Base-by-base conservation (phyloP, 1,140 invertebrate species). In the Calosoma granatense region DNA sequence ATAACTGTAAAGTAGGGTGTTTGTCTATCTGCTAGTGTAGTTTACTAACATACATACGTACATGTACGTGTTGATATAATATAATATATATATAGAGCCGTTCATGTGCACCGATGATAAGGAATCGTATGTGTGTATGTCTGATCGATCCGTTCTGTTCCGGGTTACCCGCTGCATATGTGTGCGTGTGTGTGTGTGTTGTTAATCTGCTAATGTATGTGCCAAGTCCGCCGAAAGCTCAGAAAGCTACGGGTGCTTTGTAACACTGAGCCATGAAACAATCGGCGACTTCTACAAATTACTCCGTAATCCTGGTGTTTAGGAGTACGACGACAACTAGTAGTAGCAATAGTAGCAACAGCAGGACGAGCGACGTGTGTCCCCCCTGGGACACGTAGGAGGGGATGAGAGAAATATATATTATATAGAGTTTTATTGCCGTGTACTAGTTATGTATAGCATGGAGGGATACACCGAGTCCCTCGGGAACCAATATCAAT, bases 161-260 rank as follows among this genome's bases (percentile, higher is more conserved):
- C 41, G 41, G 6, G 9, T 17, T 3, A 6, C 6, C 9, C 4
- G 41, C 17, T 47, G 9, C 41, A 30, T 30, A 4, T 4, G 26
- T 30, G 6, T 4, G 14, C 26, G 14, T n/a, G n/a, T n/a, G n/a
- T n/a, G n/a, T 6, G 26, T 30, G 4, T 14, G 6, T 17, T 47
- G 41, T 47, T 47, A 47, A 47, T 47, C 41, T 47, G 41, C 41
- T 47, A 47, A 47, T 47, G 41, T 47, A 47, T 47, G 41, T 47
- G 41, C 17, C 17, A 47, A 47, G 41, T 11, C 41, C 15, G 17
- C 41, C 41, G 41, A 47, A 47, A 47, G 41, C 41, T 47, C 41
- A 17, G 41, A 47, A 47, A 47, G 41, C 41, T 17, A 36, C n/a
- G 41, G 3, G 41, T 17, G 41, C 41, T 47, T 47, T 47, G 41